phyloP scores from a whole-genome alignment of 2,113 vertebrate species.

The Crotalus tigris region DNA sequence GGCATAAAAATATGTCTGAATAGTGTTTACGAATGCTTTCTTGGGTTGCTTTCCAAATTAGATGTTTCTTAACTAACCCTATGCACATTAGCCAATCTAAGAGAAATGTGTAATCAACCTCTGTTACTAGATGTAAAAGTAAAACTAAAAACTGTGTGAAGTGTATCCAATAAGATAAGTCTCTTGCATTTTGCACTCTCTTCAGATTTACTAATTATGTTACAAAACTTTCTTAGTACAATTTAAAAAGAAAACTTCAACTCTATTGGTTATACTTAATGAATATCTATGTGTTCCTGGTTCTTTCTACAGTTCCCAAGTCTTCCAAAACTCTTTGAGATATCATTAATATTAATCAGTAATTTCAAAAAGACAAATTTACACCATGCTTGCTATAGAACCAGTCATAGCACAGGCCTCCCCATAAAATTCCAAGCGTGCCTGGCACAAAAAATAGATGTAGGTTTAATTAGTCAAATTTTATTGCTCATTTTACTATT shows the following conservation, averaged over 20 bases:
- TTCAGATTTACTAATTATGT: constrained; percentile 22
- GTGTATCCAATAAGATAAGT: background rate
- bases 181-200: background rate
- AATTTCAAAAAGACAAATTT: constrained; percentile 1
- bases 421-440: background rate
- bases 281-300: background rate
- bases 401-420: background rate
- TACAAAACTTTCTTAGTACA: background rate
- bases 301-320: background rate
- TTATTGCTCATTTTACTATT: background rate
- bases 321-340: background rate
- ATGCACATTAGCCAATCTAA: background rate
- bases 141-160: constrained; percentile 13
- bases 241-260: constrained; percentile 33
- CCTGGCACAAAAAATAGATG: background rate
- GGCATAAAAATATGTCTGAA: background rate
- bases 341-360: background rate
- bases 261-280: background rate
- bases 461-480: background rate
- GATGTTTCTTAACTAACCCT: background rate
- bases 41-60: background rate
- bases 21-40: background rate
- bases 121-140: background rate
- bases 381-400: background rate
- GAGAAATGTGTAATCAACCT: background rate